phyloP scores from a whole-genome alignment of 2,113 vertebrate genomes.

The Toxotes chatareus region DNA sequence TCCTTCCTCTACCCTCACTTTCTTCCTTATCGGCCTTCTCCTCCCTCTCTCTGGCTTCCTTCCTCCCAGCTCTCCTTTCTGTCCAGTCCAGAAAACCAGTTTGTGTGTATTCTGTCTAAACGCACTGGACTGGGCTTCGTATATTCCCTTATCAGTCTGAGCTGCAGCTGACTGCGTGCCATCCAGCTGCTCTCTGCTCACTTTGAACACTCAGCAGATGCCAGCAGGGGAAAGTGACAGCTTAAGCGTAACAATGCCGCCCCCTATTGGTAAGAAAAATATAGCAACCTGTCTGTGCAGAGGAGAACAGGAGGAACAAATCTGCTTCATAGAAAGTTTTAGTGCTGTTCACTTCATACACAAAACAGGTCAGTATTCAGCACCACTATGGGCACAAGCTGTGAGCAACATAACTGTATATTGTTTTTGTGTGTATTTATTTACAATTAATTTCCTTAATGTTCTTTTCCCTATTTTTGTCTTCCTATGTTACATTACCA shows the following conservation, averaged over 20 bases:
- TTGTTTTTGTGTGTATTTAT: too few relatives aligned
- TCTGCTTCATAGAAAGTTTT: background rate
- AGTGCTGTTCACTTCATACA: background rate
- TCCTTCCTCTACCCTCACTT: background rate
- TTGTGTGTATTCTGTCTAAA: background rate
- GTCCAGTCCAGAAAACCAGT: constrained; percentile 19
- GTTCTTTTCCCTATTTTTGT: too few relatives aligned
- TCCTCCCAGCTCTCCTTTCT: background rate
- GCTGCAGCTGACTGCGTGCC: constrained; percentile 28
- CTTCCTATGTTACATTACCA: too few relatives aligned
- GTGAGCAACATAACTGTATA: too few relatives aligned
- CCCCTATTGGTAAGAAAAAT: constrained; percentile 42
- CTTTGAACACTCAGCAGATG: constrained; percentile 36
- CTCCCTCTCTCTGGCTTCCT: background rate
- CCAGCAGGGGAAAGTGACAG: background rate
- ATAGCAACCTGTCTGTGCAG: background rate
- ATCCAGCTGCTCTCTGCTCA: constrained; percentile 21
- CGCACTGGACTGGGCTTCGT: constrained; percentile 4
- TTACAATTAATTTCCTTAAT: too few relatives aligned
- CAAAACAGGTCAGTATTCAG: too few relatives aligned
- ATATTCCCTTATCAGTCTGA: constrained; percentile 35
- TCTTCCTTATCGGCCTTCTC: background rate
- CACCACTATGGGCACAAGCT: background rate
- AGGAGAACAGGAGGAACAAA: background rate
- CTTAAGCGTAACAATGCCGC: constrained; percentile 45